These are phyloP conservation scores for Margarornis squamiger DNA, from an alignment of 2,797 vertebrate genomes.

Conservation along the genomic window DNA sequence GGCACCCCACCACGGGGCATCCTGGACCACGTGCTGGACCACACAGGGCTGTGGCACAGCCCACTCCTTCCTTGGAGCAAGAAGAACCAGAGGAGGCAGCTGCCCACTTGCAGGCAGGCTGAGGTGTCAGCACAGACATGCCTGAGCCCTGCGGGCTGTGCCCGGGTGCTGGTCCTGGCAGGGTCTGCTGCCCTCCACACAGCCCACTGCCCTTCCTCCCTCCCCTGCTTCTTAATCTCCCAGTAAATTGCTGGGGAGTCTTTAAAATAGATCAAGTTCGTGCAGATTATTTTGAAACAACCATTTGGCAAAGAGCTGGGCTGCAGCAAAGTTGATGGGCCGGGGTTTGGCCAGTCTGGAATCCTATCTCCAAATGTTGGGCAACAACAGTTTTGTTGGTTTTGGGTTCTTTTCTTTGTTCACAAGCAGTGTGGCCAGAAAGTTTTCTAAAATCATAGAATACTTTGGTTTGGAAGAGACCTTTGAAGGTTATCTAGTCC, in stretches of 20 bases:
- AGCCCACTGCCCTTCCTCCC: not conserved
- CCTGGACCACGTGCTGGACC: not conserved
- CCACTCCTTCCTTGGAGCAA: not conserved
- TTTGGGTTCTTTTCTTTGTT: not conserved
- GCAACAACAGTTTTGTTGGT: accelerated
- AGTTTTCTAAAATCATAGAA: not conserved
- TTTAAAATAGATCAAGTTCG: not conserved
- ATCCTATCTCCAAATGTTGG: accelerated
- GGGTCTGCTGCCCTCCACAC: not conserved
- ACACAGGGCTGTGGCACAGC: not conserved
- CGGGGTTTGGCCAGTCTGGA: not conserved
- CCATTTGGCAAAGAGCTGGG: not conserved
- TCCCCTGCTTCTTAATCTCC: not conserved
- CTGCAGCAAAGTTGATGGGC: not conserved
- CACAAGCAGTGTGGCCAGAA: not conserved
- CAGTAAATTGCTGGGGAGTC: not conserved
- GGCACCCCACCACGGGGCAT: not conserved
- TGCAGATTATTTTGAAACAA: not conserved
- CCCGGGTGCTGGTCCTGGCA: not conserved
- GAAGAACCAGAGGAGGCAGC: not conserved
- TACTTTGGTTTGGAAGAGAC: not conserved
- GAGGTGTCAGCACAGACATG: not conserved
- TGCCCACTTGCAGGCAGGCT: not conserved
- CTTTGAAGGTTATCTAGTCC: not conserved
- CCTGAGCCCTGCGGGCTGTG: not conserved